Evolutionary conservation across 1,140 invertebrate species (phyloP).

Genomic region (Teleogryllus occipitalis): DNA sequence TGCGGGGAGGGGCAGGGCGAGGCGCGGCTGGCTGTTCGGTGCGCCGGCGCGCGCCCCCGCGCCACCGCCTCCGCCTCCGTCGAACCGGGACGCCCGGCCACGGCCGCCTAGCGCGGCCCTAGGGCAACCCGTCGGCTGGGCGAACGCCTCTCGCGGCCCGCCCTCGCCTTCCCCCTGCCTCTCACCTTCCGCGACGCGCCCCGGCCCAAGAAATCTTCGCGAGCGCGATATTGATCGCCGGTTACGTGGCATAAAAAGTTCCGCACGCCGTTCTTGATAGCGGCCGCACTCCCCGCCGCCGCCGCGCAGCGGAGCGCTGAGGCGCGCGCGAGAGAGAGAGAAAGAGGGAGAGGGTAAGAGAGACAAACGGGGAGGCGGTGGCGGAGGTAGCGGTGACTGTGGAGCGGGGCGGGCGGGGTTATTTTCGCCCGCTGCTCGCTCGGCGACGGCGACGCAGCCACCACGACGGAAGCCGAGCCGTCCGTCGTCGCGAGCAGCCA

Average conservation of each 20-base stretch:
- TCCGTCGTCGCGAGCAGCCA: too few relatives aligned
- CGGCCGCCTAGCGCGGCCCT: too few relatives aligned
- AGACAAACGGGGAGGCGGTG: too few relatives aligned
- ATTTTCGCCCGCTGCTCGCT: slow-evolving; percentile 12
- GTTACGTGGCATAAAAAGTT: slow-evolving; percentile 10
- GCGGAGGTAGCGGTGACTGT: too few relatives aligned
- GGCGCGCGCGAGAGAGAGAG: too few relatives aligned
- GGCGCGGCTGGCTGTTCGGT: neutral
- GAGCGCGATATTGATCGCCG: slow-evolving; percentile 24
- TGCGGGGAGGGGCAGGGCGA: neutral
- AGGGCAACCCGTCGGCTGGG: too few relatives aligned
- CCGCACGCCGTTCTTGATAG: slow-evolving; percentile 34
- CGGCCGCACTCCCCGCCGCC: slow-evolving; percentile 34
- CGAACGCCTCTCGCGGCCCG: too few relatives aligned
- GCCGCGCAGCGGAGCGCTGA: neutral
- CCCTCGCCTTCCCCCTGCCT: neutral
- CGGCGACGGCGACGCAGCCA: neutral
- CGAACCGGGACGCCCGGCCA: too few relatives aligned
- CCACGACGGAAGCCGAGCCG: too few relatives aligned
- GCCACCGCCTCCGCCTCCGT: slow-evolving; percentile 26
- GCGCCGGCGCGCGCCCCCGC: slow-evolving; percentile 27
- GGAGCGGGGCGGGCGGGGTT: slow-evolving; percentile 7
- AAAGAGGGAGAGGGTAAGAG: too few relatives aligned
- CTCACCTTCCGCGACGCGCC: slow-evolving; percentile 36
- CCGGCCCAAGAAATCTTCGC: slow-evolving; percentile 34